phyloP scores from a whole-genome alignment of 2,113 vertebrate species.

The Laterallus jamaicensis region DNA sequence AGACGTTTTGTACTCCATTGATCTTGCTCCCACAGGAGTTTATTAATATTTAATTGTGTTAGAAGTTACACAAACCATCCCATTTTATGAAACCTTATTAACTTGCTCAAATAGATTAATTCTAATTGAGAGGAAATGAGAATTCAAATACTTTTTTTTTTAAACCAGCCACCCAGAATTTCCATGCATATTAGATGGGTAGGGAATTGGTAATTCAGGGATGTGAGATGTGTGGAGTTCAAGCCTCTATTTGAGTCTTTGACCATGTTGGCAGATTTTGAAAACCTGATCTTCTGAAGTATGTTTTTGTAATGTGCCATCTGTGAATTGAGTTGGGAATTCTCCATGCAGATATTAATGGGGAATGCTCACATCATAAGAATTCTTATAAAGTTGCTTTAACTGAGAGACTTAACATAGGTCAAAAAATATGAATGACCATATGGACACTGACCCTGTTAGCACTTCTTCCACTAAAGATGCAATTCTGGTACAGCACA shows the following conservation, averaged over 20 bases:
- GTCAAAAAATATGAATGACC: not conserved
- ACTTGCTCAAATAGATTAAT: constrained; percentile 28
- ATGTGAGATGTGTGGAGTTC: not conserved
- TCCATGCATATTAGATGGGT: not conserved
- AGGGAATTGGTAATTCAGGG: constrained; percentile 13
- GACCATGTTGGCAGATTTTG: not conserved
- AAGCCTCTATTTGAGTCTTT: not conserved
- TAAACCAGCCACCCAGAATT: not conserved
- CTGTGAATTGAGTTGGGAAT: not conserved
- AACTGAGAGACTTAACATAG: not conserved
- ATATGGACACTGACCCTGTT: not conserved
- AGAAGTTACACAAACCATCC: constrained; percentile 38
- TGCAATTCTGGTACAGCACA: not conserved
- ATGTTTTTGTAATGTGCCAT: not conserved
- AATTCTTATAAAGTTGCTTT: not conserved
- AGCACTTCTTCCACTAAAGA: not conserved
- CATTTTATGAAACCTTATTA: constrained; percentile 24
- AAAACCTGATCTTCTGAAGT: not conserved
- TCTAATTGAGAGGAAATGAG: constrained; percentile 33
- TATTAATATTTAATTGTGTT: constrained; percentile 67
- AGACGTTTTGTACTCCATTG: constrained; percentile 27
- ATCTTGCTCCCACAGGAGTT: constrained; percentile 39
- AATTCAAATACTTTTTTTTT: not conserved
- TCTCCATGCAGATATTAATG: not conserved
- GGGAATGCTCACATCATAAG: not conserved